These are phyloP conservation scores for Cottus gobio DNA, from an alignment of 2,113 vertebrate genomes.

Conservation along the genomic window DNA sequence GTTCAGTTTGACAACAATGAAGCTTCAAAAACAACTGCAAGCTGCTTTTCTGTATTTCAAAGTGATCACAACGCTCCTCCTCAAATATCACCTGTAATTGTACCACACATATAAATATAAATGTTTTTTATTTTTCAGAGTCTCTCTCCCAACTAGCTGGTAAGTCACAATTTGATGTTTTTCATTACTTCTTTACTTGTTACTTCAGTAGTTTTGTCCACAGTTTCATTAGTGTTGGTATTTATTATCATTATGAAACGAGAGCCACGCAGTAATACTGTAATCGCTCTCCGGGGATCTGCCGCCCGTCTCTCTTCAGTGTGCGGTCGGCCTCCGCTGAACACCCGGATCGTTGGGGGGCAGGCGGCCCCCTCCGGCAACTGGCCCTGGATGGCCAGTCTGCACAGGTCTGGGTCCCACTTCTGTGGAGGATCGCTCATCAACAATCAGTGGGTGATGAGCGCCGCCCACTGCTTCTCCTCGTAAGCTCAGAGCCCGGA, in stretches of 20 bases:
- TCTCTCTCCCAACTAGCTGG: constrained; percentile 51
- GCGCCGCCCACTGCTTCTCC: constrained; percentile 77
- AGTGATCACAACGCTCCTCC: too few relatives aligned
- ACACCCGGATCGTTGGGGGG: constrained; percentile 81
- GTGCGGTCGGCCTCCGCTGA: constrained; percentile 67
- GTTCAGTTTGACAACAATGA: too few relatives aligned
- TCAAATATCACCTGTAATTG: not conserved
- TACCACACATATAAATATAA: not conserved
- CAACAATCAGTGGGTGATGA: constrained; percentile 79
- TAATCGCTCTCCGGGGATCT: not conserved
- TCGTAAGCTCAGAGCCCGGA: constrained; percentile 25
- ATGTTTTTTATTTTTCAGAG: constrained; percentile 56
- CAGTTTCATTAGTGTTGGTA: not conserved
- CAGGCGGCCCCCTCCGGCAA: constrained; percentile 38
- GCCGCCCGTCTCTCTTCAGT: constrained; percentile 55
- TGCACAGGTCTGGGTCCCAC: constrained; percentile 25
- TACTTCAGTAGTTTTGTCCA: not conserved
- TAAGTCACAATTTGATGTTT: constrained; percentile 42
- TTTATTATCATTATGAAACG: not conserved
- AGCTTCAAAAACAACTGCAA: too few relatives aligned
- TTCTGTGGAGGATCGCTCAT: constrained; percentile 84
- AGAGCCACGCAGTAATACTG: not conserved
- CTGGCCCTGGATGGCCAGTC: constrained; percentile 85
- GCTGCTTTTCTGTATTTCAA: too few relatives aligned
- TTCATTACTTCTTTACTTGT: not conserved